Evolutionary conservation across 2,888 invertebrate species (phyloP), one percentile per base, ranked within the genome.

Genomic region (Drosophila koepferae): DNA sequence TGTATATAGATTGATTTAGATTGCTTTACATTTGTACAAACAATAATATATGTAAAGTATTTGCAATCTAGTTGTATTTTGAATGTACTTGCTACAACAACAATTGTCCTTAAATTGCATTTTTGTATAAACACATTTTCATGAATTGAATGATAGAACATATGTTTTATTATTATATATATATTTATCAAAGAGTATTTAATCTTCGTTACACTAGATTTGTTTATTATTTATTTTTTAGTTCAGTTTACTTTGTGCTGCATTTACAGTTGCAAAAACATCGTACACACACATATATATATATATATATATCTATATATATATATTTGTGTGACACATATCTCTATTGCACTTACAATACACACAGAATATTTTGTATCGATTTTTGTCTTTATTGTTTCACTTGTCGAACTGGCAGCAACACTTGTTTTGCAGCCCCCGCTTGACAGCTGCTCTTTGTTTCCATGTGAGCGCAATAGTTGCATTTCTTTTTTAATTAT

Each of bases 301-400:
- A 38, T 16, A 23, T 41, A 63, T 9, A 55, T 48, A 36, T 16
- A 40, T n/a, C 23, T 23, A 4, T 23, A 23, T 23, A 4, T 40
- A 10, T 43, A 12, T 69, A 58, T 38, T 51, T 53, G 28, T 70
- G 54, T 76, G 54, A 40, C 65, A 44, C 72, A 66, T 64, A 66
- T 41, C 67, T 63, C 63, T 51, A 66, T 67, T 31, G 54, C 69
- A 61, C 66, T 61, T 34, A 48, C 66, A 63, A 71, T 68, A 59
- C 68, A 59, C 68, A 62, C 68, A 88, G n/a, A 76, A 73, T 76
- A 81, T 83, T 75, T 77, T 66, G 65, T 46, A 89, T 89, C 87
- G 87, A 89, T 89, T 86, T 86, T 81, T 81, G 67, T 53, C 68
- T 53, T 74, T 79, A 77, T 86, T 86, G 79, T 83, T 79, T 86